These are phyloP conservation scores for Musca domestica DNA, from an alignment of 1,140 invertebrate species.

Conservation along the genomic window DNA sequence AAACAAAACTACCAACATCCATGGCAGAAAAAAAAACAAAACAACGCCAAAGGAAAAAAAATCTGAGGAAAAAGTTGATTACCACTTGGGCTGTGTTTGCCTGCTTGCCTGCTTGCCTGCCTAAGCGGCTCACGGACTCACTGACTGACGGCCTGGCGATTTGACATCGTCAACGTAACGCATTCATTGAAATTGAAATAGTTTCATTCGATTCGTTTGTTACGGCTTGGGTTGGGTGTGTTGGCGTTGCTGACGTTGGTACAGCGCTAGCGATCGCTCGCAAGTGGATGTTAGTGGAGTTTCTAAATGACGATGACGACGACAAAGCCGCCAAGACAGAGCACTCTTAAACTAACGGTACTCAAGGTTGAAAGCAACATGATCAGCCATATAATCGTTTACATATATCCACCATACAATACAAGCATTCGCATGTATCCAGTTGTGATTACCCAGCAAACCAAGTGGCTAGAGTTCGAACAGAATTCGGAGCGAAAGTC, in stretches of 20 bases:
- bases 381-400: conserved; percentile 4
- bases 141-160: not conserved
- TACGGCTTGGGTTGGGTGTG: conserved; percentile 6
- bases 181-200: conserved; percentile 16
- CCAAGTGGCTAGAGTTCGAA: no score
- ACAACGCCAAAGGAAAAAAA: not conserved
- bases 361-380: conserved; percentile 20
- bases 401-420: not conserved
- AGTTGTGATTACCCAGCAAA: no score
- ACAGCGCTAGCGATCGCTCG: not conserved
- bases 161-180: conserved; percentile 13
- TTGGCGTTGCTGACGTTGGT: conserved; percentile 7
- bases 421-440: no score
- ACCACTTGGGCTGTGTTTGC: not conserved
- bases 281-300: not conserved
- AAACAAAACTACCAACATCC: not conserved
- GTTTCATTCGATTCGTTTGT: conserved; percentile 3
- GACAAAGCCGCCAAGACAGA: conserved; percentile 9
- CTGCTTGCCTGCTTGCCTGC: not conserved
- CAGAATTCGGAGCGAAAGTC: no score
- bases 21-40: not conserved
- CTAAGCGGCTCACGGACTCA: no score
- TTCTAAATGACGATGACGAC: not conserved
- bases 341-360: conserved; percentile 20
- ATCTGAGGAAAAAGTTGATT: conserved; percentile 7